Conservation (phyloP, 2,797 vertebrate species). For the Xenentodon cancila region DNA sequence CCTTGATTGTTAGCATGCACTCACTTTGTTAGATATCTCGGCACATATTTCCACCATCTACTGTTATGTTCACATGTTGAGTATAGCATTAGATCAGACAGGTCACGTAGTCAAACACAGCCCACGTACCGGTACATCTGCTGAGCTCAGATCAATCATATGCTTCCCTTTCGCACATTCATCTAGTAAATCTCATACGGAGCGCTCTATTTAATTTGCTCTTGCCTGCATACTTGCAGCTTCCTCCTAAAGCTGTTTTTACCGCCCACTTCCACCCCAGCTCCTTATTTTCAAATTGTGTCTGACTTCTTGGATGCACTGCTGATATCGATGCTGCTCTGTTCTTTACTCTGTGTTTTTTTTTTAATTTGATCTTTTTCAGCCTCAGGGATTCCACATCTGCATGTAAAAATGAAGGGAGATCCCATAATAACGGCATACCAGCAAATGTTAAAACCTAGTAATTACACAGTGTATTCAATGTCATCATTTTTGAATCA, state of each 20-base stretch:
- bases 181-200: neutral
- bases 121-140: neutral
- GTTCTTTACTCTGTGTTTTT: neutral
- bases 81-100: neutral
- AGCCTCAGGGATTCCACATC: neutral
- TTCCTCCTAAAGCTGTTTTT: conserved; percentile 1
- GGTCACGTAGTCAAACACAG: neutral
- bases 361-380: neutral
- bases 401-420: neutral
- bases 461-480: neutral
- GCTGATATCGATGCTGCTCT: neutral
- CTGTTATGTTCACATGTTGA: neutral
- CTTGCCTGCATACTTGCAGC: neutral
- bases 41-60: neutral
- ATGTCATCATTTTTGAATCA: neutral
- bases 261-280: neutral
- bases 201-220: neutral
- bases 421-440: conserved; percentile 1
- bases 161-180: neutral
- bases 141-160: neutral
- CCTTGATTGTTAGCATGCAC: neutral
- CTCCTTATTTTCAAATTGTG: conserved; percentile 2
- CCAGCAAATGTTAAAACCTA: neutral
- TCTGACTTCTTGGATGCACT: neutral
- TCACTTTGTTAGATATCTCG: neutral